Evolutionary conservation across 2,888 invertebrate genomes (phyloP).

Genomic region (Aquatica leii): DNA sequence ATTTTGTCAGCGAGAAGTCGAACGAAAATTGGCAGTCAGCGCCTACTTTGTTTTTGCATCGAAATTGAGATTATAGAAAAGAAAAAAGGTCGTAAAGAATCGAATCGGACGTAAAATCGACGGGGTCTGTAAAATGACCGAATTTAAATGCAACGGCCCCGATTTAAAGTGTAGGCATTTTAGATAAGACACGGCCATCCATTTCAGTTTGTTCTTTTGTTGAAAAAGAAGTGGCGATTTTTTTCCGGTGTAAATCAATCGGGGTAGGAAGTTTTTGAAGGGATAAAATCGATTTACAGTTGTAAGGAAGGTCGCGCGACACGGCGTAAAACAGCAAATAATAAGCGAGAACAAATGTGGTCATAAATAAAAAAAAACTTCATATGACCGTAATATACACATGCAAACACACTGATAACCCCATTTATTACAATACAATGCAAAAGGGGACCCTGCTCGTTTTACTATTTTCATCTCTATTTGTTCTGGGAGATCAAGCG

Average conservation of each 20-base stretch:
- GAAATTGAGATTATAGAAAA: slow-evolving; percentile 1
- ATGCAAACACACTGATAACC: slow-evolving; percentile 44
- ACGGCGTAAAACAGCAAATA: slow-evolving; percentile 36
- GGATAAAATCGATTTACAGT: slow-evolving; percentile 4
- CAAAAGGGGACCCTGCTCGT: slow-evolving; percentile 28
- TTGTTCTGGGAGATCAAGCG: not conserved
- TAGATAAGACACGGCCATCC: slow-evolving; percentile 62
- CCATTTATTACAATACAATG: slow-evolving; percentile 38
- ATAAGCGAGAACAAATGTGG: slow-evolving; percentile 41
- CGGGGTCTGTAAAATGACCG: slow-evolving; percentile 49
- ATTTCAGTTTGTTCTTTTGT: slow-evolving; percentile 42
- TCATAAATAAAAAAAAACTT: slow-evolving; percentile 41
- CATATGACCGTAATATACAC: slow-evolving; percentile 39
- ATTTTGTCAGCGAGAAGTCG: not conserved
- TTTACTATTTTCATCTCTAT: slow-evolving; percentile 17
- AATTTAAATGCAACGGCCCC: slow-evolving; percentile 61
- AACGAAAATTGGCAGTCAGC: not conserved
- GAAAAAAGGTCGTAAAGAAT: slow-evolving; percentile 16
- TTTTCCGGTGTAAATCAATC: slow-evolving; percentile 14
- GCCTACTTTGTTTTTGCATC: not conserved
- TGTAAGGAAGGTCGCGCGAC: slow-evolving; percentile 25
- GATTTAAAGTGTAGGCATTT: slow-evolving; percentile 59
- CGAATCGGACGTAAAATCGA: slow-evolving; percentile 30
- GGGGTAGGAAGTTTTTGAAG: slow-evolving; percentile 16
- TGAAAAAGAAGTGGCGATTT: slow-evolving; percentile 6